Base-by-base conservation (phyloP, 2,113 vertebrate species). In the Hipposideros armiger region DNA sequence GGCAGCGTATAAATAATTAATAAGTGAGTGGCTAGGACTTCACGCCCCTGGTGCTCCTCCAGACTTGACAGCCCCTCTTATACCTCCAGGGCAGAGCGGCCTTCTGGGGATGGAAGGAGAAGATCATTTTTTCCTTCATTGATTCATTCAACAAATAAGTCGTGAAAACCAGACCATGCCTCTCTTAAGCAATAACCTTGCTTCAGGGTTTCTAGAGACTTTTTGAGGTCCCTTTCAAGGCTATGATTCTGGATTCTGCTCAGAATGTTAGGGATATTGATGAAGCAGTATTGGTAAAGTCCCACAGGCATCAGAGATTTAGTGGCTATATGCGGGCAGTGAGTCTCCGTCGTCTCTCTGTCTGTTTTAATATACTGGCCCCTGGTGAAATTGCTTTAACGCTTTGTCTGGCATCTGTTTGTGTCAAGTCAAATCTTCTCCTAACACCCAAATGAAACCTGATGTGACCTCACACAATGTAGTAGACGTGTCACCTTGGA, bases 401-500 rank as follows among this genome's bases (percentile, higher is more conserved):
- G 24, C 91, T 95, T 97, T 96, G 70, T 96, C 95, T 97, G 96
- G 91, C 94, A 95, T 97, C 97, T 97, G 95, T 97, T 98, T 97
- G 76, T 97, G 97, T 98, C 98, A 97, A 94, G 87, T 87, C 95
- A 87, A 56, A 98, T 97, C 95, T 96, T 86, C 86, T 97, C 89
- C 90, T 70, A 47, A 40, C 70, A 84, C 87, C 95, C 94, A 94
- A 93, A 97, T 94, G 88, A 95, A 97, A 56, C 54, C 87, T 97
- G 90, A 97, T 97, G 94, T 98, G 97, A 94, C 97, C 94, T 96
- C 97, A 85, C 96, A 94, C 36, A 92, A 89, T 94, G 74, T 7
- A 74, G 30, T 85, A 70, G 93, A 97, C 22, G 3, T 97, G 96
- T 98, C 98, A 98, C 98, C 98, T 98, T 96, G 91, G 90, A 96